Base-by-base conservation (phyloP, 2,888 invertebrate genomes). In the Caenorhabditis sinica region DNA sequence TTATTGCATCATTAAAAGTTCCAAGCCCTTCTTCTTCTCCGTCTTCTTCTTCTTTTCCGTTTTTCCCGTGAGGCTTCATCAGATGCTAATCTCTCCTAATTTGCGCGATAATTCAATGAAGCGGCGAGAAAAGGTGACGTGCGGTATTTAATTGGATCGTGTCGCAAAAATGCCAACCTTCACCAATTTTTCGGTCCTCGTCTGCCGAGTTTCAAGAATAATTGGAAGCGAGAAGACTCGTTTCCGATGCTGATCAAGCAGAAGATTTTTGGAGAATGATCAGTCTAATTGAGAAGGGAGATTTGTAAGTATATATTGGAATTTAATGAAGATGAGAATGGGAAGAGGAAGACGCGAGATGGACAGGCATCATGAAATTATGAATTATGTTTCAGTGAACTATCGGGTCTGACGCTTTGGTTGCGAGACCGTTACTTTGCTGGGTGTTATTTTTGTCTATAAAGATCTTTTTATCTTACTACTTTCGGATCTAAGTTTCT, bases 161-260 rank as follows among this genome's bases (percentile, higher is more conserved):
- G n/a, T 23, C 68, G 28, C 68, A 68, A 53, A 69, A 69, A 53
- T 56, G 69, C 53, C 69, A 40, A 40, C 13, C n/a, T n/a, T n/a
- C n/a, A 68, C 53, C 66, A 25, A 58, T 40, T 56, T 56, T 71
- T 71, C 56, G 43, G 58, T 43, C 13, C 66, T 40, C 28, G 68
- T 20, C 53, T 33, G 30, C 58, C 11, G 61, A 72, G 72, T 72
- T 72, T 72, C 72, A 72, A 60, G 58, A 72, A 45, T 72, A 72
- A 43, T 49, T 58, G 58, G 60, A 40, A 69, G 56, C 71, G 71
- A 71, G 71, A 58, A 69, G 45, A 72, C 72, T 60, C 45, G 72
- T 72, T 72, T 60, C 49, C 33, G 60, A 30, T 30, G 72, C 30
- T 60, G 60, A 72, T 72, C 60, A 72, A 45, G 60, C 45, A 25